Conservation (phyloP, 2,113 vertebrate genomes). For the Rhinopithecus roxellana region DNA sequence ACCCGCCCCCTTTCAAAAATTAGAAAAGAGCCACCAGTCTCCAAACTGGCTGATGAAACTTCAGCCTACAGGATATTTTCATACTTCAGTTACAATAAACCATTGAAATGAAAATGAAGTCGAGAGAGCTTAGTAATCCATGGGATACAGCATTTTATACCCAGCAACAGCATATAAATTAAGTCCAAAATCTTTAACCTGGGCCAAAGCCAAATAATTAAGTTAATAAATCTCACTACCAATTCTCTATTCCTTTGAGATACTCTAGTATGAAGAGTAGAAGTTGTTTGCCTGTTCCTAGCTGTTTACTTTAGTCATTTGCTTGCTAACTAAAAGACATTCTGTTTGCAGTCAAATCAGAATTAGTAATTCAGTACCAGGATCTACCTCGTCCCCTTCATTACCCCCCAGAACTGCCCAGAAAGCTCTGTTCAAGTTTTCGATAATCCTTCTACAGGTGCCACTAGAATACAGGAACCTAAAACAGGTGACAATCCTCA, state of each 20-base stretch:
- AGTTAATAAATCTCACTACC: background rate
- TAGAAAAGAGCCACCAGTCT: constrained; percentile 55
- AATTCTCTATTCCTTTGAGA: constrained; percentile 10
- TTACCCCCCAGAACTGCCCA: background rate
- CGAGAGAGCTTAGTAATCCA: background rate
- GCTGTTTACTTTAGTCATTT: constrained; percentile 9
- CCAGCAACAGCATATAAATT: background rate
- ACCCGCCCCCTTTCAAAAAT: constrained; percentile 41
- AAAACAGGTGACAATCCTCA: constrained; percentile 25
- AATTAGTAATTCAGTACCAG: constrained; percentile 9
- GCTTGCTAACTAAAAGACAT: background rate
- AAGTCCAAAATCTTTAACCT: constrained; percentile 4
- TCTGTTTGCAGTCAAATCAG: background rate
- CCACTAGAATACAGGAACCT: background rate
- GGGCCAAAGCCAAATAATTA: background rate
- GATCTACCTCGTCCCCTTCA: background rate
- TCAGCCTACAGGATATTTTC: constrained; percentile 61
- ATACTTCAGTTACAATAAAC: constrained; percentile 54
- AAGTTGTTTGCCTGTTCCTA: background rate
- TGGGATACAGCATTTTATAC: background rate
- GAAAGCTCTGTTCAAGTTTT: background rate
- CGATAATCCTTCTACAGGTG: background rate
- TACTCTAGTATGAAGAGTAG: background rate
- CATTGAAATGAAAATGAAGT: constrained; percentile 59
- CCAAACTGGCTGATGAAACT: constrained; percentile 53